Evolutionary conservation across 2,888 invertebrate genomes (phyloP).

Genomic region (Punctoribates punctum): DNA sequence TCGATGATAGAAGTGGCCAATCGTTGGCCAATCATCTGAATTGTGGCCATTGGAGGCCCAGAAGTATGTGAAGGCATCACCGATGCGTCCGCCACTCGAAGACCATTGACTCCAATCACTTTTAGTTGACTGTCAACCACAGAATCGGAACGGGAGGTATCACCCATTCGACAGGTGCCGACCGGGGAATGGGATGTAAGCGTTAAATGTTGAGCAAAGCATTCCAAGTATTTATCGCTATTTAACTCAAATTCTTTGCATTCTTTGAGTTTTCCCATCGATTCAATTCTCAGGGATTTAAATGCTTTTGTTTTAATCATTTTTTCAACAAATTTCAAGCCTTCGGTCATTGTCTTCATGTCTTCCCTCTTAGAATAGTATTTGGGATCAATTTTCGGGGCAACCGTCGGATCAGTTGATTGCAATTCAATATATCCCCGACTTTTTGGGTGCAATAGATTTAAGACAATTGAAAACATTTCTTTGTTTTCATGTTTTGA

Average conservation of each 20-base stretch:
- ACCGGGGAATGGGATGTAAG: neutral
- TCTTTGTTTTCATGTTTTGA: neutral
- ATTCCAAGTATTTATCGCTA: neutral
- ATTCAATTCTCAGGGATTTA: neutral
- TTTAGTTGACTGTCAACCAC: neutral
- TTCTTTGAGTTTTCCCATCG: neutral
- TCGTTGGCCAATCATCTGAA: slow-evolving; percentile 4
- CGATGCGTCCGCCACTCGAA: slow-evolving; percentile 24
- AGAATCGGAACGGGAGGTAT: neutral
- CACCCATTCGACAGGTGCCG: slow-evolving; percentile 11
- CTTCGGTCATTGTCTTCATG: neutral
- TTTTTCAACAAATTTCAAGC: neutral
- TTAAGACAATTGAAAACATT: neutral
- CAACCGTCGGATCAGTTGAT: neutral
- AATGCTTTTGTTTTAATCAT: neutral
- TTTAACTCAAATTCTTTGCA: neutral
- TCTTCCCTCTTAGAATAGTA: neutral
- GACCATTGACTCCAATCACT: neutral
- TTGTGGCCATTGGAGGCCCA: neutral
- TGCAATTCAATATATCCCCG: neutral
- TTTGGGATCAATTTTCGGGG: neutral
- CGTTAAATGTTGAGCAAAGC: slow-evolving; percentile 3
- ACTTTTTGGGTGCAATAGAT: slow-evolving; percentile 22
- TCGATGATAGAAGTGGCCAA: neutral
- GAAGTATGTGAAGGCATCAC: neutral